Conservation (phyloP, 2,113 vertebrate genomes). For the Tychaedon coryphoeus region DNA sequence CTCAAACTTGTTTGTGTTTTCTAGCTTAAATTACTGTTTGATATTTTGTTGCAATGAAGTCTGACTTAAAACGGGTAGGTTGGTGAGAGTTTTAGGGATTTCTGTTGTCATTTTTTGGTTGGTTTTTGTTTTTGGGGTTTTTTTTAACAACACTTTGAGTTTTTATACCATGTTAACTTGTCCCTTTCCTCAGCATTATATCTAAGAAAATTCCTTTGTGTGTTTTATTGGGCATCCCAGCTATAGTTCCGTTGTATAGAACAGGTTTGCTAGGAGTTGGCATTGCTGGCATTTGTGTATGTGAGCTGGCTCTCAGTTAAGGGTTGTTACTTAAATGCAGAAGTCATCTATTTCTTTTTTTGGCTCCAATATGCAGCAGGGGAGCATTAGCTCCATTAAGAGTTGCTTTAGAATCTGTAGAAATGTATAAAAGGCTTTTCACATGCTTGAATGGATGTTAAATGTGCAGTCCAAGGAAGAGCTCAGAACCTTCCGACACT, state of each 20-base stretch:
- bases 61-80: neutral
- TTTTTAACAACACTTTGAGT: neutral
- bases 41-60: neutral
- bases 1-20: slow-evolving; percentile 7
- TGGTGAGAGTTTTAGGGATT: neutral
- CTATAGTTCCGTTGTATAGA: neutral
- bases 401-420: neutral
- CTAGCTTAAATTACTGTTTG: neutral
- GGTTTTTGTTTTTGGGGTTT: neutral
- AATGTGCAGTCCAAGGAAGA: neutral
- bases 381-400: neutral
- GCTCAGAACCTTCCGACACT: neutral
- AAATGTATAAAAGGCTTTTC: neutral
- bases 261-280: neutral
- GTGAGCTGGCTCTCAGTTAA: neutral
- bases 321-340: neutral
- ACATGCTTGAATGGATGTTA: neutral
- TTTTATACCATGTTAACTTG: neutral
- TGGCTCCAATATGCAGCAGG: neutral
- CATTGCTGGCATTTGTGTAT: neutral
- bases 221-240: neutral
- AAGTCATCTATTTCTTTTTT: neutral
- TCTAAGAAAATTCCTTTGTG: neutral
- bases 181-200: neutral
- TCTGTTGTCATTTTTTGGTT: neutral